Base-by-base conservation (phyloP, 2,113 vertebrate genomes). In the Phasianus colchicus region DNA sequence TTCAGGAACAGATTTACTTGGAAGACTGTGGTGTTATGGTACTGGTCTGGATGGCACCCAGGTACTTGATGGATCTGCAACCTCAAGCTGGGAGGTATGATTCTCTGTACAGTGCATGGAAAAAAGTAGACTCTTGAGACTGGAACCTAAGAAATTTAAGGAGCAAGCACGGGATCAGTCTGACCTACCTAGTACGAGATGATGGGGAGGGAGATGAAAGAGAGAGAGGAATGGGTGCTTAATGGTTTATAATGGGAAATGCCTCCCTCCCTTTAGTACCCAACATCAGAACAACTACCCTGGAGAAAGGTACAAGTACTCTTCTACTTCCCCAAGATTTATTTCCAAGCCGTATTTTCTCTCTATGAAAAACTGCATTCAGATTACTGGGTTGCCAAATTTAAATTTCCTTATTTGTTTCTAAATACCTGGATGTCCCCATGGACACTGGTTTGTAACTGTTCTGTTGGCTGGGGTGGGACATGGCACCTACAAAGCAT, bases 231-330 rank as follows among this genome's bases (percentile, higher is more conserved):
- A 43, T 16, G 13, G 11, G 2, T 3, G 1, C 3, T 72, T 48
- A 57, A 13, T 13, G 5, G 18, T 16, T 25, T 3, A 13, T 52
- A 20, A 34, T 15, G 38, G 45, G 25, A 93, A 85, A 73, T 16
- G 29, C 1, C 3, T 72, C 27, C 54, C 27, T 29, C 50, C 6
- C 2, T 30, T 52, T 36, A 66, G 72, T 34, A 13, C 12, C 5
- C 2, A 4, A 13, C 7, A 3, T 22, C 19, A 32, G 40, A 72
- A 30, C 17, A 13, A 6, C 25, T 36, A 3, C 4, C 8, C 4
- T 45, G 5, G 61, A 54, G 27, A 4, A 29, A 19, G 6, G 17
- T 64, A 20, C 43, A 21, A 17, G 0, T 3, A 48, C 29, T 36
- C 27, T 11, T 76, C 30, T 7, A 36, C 36, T 91, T 81, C 69